Conservation (phyloP, 2,113 vertebrate genomes). For the Pongo abelii region DNA sequence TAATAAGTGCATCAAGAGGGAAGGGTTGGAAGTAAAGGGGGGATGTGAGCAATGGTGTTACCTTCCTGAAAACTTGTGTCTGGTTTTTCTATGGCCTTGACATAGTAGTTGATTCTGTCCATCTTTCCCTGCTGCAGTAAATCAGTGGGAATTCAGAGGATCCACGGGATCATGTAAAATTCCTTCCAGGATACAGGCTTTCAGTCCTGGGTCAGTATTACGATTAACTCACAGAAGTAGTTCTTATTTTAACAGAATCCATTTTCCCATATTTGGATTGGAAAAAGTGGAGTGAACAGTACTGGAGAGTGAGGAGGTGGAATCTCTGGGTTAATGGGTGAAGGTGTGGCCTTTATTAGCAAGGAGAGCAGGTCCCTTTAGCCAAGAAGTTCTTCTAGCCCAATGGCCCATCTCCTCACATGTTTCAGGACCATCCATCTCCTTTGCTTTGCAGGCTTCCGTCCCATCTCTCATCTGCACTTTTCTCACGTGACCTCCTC, state of each 20-base stretch:
- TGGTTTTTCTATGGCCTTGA: not conserved
- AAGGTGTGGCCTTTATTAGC: not conserved
- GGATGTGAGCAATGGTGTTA: not conserved
- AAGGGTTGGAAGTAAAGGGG: not conserved
- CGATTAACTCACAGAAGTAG: not conserved
- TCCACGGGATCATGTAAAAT: not conserved
- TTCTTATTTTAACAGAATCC: not conserved
- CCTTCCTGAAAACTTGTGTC: not conserved
- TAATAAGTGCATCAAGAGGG: not conserved
- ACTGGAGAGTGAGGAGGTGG: not conserved
- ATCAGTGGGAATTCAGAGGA: not conserved
- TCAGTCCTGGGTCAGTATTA: not conserved
- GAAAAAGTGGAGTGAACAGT: not conserved
- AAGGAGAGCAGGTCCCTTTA: not conserved
- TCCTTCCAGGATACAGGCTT: not conserved
- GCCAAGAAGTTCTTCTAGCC: not conserved
- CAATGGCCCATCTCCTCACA: fast-evolving
- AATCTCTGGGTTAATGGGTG: not conserved
- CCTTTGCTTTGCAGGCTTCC: constrained; percentile 89
- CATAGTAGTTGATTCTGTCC: not conserved
- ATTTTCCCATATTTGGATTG: not conserved
- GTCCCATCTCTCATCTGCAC: constrained; percentile 95
- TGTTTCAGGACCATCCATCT: not conserved
- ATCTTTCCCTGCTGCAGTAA: not conserved
- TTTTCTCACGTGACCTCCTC: constrained; percentile 95